Evolutionary conservation across 1,140 invertebrate genomes (phyloP), one percentile per base, ranked within the genome.

Genomic region (Liolophura sinensis): DNA sequence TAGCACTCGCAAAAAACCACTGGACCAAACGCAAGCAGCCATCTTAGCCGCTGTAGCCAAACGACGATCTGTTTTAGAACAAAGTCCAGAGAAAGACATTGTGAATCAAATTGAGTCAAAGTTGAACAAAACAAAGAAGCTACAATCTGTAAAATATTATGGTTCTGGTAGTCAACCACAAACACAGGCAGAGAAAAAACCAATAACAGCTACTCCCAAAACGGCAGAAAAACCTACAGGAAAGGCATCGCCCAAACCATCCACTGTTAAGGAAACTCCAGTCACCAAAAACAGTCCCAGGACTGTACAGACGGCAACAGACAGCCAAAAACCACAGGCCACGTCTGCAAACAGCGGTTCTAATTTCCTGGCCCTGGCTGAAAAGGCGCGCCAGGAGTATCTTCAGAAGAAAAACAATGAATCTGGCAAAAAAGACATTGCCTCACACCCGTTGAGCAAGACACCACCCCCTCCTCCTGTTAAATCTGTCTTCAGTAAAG

Each of bases 71-170:
- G 57, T 70, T 12, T 64, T 81, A 16, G 72, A 78, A 46, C 59
- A 72, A 55, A 68, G 59, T 16, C 60, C 67, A 1, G 73, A 80
- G 25, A 65, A 62, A 25, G 52, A 69, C n/a, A 73, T 81, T 51
- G 73, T 79, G 52, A 71, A 78, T 40, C 63, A 68, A 22, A 81
- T 81, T 40, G 79, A 81, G 67, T 70, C 72, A n/a, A 69, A 69
- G 56, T 65, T 81, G 31, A 73, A 81, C 55, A 78, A 77, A 70
- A 80, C 77, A 24, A 79, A 79, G 69, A 81, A 80, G 67, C 64
- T 81, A 24, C 79, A 81, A 55, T 72, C 78, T 16, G 73, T 75
- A 56, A 81, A 80, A 64, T 73, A 73, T 56, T 72, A 69, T 25
- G 68, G 73, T 47, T 57, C 73, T 50, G 69, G 73, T 69, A 72